A percentile compares a stretch with the other conserved stretches of the same genome.
Conservation (phyloP, 2,888 invertebrate species). For the Mechanitis messenoides region DNA sequence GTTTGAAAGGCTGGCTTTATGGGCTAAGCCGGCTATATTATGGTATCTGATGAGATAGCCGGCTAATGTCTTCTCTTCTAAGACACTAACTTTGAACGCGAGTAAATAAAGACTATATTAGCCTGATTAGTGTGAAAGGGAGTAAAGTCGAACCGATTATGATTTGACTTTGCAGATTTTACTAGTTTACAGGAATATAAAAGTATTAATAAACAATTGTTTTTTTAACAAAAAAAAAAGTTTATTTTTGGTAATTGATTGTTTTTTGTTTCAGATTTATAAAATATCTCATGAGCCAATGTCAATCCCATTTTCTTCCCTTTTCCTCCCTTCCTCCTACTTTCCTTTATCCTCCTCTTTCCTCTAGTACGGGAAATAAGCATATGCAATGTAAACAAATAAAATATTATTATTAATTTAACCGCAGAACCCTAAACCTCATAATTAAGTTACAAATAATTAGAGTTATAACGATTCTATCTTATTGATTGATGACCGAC, state of each 20-base stretch:
- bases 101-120: conserved; percentile 9
- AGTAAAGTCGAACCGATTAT: not conserved
- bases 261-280: too few relatives aligned
- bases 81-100: conserved; percentile 7
- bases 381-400: not conserved
- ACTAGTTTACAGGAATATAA: too few relatives aligned
- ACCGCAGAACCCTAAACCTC: not conserved
- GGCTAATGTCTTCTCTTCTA: conserved; percentile 24
- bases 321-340: too few relatives aligned
- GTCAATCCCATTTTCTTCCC: too few relatives aligned
- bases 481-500: conserved; percentile 32
- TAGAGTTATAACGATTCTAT: conserved; percentile 35
- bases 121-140: not conserved
- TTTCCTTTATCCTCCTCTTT: too few relatives aligned
- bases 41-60: conserved; percentile 46
- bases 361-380: too few relatives aligned
- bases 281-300: too few relatives aligned
- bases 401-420: conserved; percentile 6
- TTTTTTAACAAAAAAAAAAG: too few relatives aligned
- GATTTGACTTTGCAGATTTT: too few relatives aligned
- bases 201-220: too few relatives aligned
- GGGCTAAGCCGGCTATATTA: conserved; percentile 26
- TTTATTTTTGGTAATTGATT: too few relatives aligned
- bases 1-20: conserved; percentile 41
- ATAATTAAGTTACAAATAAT: conserved; percentile 38